A percentile compares a stretch with the other conserved stretches of the same genome.
These are phyloP conservation scores for Sarotherodon lohbergeri DNA, from an alignment of 2,113 vertebrate genomes.

Conservation along the genomic window DNA sequence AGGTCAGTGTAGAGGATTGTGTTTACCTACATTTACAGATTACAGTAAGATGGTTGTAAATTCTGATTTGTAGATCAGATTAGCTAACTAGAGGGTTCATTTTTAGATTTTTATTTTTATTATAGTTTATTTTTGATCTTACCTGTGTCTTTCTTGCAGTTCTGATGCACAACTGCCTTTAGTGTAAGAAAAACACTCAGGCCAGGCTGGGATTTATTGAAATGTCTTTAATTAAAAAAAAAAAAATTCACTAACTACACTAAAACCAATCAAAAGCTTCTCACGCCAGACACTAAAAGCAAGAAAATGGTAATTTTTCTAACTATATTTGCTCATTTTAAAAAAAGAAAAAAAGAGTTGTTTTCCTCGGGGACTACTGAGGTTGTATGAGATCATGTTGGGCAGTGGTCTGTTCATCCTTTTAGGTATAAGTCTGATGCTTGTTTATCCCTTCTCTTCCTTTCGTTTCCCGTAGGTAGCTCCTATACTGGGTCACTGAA, in stretches of 20 bases:
- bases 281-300: background rate
- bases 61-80: background rate
- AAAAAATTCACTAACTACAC: background rate
- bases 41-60: constrained; percentile 23
- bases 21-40: constrained; percentile 40
- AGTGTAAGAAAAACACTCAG: background rate
- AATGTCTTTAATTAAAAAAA: background rate
- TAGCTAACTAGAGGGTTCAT: background rate
- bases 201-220: background rate
- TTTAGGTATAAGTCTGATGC: background rate
- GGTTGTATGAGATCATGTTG: background rate
- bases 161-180: background rate
- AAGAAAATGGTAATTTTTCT: background rate
- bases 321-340: background rate
- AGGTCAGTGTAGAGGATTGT: constrained; percentile 47
- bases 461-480: constrained; percentile 31
- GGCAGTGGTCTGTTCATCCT: background rate
- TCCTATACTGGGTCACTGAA: constrained; percentile 57
- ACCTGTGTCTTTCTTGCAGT: background rate
- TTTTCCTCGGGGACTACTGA: background rate
- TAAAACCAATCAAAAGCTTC: background rate
- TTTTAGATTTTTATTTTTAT: background rate
- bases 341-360: background rate
- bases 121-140: background rate
- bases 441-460: constrained; percentile 7